A percentile compares a stretch with the other conserved stretches of the same genome.
Evolutionary conservation across 2,113 vertebrate genomes (phyloP).

Genomic region (Callocephalon fimbriatum): DNA sequence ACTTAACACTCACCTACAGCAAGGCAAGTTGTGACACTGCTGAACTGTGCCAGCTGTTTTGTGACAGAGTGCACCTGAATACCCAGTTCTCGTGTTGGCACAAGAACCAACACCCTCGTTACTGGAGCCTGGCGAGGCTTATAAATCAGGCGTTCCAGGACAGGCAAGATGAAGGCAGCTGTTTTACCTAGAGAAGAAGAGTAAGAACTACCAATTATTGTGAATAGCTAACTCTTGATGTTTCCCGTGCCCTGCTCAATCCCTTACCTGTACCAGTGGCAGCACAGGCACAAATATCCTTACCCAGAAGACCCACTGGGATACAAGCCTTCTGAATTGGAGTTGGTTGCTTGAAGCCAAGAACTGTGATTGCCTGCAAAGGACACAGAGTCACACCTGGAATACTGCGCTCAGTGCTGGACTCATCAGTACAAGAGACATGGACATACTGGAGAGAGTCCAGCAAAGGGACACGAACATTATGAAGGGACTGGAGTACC

Average conservation of each 20-base stretch:
- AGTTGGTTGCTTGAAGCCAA: slow-evolving; percentile 94
- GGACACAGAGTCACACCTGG: background rate
- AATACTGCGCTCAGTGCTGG: background rate
- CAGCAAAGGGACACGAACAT: rapidly evolving
- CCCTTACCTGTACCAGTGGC: slow-evolving; percentile 93
- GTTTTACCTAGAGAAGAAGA: slow-evolving; percentile 87
- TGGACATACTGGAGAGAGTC: background rate
- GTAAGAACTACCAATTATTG: background rate
- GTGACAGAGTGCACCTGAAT: slow-evolving; percentile 96
- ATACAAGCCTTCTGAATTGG: slow-evolving; percentile 98
- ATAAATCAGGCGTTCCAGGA: slow-evolving; percentile 94
- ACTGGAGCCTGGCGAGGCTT: slow-evolving; percentile 91
- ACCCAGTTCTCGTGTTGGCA: slow-evolving; percentile 94
- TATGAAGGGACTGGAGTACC: background rate
- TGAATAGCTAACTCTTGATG: background rate
- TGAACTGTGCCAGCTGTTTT: slow-evolving; percentile 93
- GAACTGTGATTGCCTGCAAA: slow-evolving; percentile 87
- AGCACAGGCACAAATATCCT: slow-evolving; percentile 95
- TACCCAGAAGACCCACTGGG: slow-evolving; percentile 91
- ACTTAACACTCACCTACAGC: slow-evolving; percentile 86
- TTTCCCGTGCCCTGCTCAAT: background rate
- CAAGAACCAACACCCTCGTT: slow-evolving; percentile 90
- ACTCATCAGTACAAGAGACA: background rate
- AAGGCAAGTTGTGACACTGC: slow-evolving; percentile 87
- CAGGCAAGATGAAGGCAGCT: slow-evolving; percentile 93